Conservation (phyloP, 2,888 invertebrate genomes). For the Andricus quercusramuli region DNA sequence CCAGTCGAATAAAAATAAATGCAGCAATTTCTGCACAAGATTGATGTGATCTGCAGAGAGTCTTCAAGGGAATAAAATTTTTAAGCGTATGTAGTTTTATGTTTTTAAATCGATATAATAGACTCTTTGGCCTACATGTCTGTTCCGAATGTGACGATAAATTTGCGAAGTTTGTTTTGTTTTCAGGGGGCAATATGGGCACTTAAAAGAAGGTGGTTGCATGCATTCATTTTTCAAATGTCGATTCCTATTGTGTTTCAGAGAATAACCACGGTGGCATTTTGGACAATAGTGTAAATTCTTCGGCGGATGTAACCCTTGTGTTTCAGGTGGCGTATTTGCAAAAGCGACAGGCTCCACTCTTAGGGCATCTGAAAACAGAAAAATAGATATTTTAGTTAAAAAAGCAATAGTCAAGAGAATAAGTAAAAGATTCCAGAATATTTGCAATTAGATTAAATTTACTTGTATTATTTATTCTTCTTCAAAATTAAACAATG, state of each 20-base stretch:
- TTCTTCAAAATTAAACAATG: too few species aligned
- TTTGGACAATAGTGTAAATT: slow-evolving; percentile 59
- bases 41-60: too few species aligned
- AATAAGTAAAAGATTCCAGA: too few species aligned
- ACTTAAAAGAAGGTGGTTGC: slow-evolving; percentile 69
- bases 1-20: too few species aligned
- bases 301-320: not conserved
- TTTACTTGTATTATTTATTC: too few species aligned
- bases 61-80: not conserved
- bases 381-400: not conserved
- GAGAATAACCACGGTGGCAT: slow-evolving; percentile 61
- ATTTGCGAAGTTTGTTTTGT: slow-evolving; percentile 65
- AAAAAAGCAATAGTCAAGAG: too few species aligned
- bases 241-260: slow-evolving; percentile 66
- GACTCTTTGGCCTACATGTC: slow-evolving; percentile 57
- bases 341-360: not conserved
- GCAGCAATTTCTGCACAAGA: too few species aligned
- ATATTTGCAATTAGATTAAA: too few species aligned
- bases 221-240: slow-evolving; percentile 73
- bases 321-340: not conserved
- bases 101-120: slow-evolving; percentile 37
- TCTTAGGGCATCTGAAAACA: slow-evolving; percentile 1
- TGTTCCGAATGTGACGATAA: slow-evolving; percentile 62
- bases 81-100: not conserved
- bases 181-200: slow-evolving; percentile 67